Conservation (phyloP, 30 jellyfish, hydroid and myxozoan species). For the Chironex yamaguchii region DNA sequence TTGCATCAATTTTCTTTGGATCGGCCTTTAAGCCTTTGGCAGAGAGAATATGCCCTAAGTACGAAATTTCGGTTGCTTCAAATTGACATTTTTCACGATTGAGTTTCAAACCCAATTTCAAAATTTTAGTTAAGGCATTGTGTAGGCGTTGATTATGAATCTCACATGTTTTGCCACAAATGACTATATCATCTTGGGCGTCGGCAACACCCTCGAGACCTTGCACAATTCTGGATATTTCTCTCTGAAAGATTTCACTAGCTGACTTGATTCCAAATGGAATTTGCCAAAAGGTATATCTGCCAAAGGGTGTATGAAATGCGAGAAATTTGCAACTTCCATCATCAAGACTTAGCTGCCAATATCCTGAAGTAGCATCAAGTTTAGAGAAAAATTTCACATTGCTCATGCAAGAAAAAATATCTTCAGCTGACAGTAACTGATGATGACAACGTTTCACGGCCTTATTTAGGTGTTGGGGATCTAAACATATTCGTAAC, state of each 20-base stretch:
- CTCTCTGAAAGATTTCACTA: constrained; percentile 12
- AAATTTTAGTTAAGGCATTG: constrained; percentile 1
- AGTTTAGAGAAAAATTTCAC: constrained; percentile 62
- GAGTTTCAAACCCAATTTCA: constrained; percentile 15
- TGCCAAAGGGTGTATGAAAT: constrained; percentile 50
- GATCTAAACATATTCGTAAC: constrained; percentile 52
- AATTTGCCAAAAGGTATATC: constrained; percentile 10
- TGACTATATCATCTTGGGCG: constrained; percentile 52
- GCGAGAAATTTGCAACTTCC: constrained; percentile 54
- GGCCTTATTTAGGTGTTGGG: constrained; percentile 45
- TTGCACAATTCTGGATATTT: constrained; percentile 4
- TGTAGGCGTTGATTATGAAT: background rate
- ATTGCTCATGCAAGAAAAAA: constrained; percentile 59
- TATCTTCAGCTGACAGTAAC: constrained; percentile 51
- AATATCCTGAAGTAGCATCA: constrained; percentile 54
- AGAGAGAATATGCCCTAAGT: constrained; percentile 40
- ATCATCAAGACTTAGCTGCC: constrained; percentile 56
- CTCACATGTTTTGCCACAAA: constrained; percentile 38
- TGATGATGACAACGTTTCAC: constrained; percentile 18
- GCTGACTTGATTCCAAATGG: constrained; percentile 60
- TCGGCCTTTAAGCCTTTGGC: constrained; percentile 58
- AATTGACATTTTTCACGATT: constrained; percentile 26
- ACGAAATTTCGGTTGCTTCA: constrained; percentile 7
- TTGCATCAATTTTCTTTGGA: constrained; percentile 42
- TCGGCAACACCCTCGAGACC: constrained; percentile 33